phyloP scores from a whole-genome alignment of 2,797 vertebrate species.

The Hippopotamyrus pictus region DNA sequence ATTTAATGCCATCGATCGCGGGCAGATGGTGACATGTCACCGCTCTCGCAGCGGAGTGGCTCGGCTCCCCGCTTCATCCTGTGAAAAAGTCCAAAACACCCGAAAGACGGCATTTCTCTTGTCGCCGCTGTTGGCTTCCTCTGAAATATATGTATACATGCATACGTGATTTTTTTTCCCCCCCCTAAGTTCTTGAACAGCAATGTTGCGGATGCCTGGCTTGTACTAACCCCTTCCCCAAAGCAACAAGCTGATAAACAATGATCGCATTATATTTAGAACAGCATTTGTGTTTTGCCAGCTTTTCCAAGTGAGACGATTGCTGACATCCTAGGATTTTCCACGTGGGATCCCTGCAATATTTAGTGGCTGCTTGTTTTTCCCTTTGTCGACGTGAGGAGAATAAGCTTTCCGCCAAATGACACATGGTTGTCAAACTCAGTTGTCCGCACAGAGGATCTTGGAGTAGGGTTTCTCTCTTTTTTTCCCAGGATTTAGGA shows the following conservation, averaged over 20 bases:
- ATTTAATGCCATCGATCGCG: neutral
- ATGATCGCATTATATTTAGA: neutral
- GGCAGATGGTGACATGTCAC: slow-evolving; percentile 1
- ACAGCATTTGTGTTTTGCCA: neutral
- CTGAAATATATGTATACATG: neutral
- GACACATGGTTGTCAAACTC: slow-evolving; percentile 17
- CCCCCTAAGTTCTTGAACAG: neutral
- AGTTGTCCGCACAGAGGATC: neutral
- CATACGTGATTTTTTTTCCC: neutral
- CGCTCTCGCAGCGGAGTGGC: neutral
- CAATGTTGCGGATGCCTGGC: neutral
- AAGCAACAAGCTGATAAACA: slow-evolving; percentile 9
- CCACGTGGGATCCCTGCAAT: slow-evolving; percentile 9
- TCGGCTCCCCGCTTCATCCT: neutral
- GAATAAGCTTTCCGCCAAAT: neutral
- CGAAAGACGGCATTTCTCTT: neutral
- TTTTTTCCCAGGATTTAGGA: neutral
- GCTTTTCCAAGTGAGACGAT: neutral
- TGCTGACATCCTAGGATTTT: neutral
- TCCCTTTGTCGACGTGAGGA: neutral
- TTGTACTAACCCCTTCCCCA: neutral
- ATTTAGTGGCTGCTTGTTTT: neutral
- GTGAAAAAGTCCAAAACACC: neutral
- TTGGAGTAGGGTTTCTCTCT: neutral
- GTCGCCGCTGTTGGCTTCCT: neutral